phyloP scores from a whole-genome alignment of 2,888 invertebrate genomes.

The Ennomos fuscantarius region DNA sequence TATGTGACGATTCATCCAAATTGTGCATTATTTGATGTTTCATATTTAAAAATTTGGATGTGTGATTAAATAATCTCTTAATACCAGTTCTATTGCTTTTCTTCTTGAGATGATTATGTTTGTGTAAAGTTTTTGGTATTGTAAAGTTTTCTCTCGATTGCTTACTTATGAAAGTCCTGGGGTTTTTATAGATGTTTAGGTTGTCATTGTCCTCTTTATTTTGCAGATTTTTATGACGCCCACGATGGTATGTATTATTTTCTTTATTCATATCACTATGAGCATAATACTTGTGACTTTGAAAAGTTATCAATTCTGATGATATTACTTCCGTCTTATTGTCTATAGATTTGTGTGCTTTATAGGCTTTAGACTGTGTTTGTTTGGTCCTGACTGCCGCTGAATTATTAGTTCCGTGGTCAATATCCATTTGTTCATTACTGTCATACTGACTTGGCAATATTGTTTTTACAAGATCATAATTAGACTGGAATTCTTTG shows the following conservation, averaged over 20 bases:
- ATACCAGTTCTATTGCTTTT: slow-evolving; percentile 7
- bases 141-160: slow-evolving; percentile 55
- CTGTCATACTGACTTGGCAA: slow-evolving; percentile 43
- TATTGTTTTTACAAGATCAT: slow-evolving; percentile 65
- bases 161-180: slow-evolving; percentile 48
- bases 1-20: slow-evolving; percentile 39
- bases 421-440: slow-evolving; percentile 4
- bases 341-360: slow-evolving; percentile 1
- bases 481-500: slow-evolving; percentile 53
- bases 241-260: slow-evolving; percentile 8
- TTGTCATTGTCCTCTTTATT: not conserved
- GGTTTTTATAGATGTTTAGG: slow-evolving; percentile 19
- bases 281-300: slow-evolving; percentile 55
- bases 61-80: slow-evolving; percentile 26
- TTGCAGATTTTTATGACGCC: slow-evolving; percentile 1
- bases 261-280: slow-evolving; percentile 15
- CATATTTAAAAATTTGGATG: slow-evolving; percentile 18
- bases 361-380: not conserved
- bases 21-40: slow-evolving; percentile 20
- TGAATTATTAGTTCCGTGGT: slow-evolving; percentile 1
- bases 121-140: slow-evolving; percentile 23
- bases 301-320: slow-evolving; percentile 45
- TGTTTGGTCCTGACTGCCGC: slow-evolving; percentile 14
- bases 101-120: slow-evolving; percentile 12
- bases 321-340: slow-evolving; percentile 24